Conservation (phyloP, 2,113 vertebrate species). For the Centropus bengalensis region DNA sequence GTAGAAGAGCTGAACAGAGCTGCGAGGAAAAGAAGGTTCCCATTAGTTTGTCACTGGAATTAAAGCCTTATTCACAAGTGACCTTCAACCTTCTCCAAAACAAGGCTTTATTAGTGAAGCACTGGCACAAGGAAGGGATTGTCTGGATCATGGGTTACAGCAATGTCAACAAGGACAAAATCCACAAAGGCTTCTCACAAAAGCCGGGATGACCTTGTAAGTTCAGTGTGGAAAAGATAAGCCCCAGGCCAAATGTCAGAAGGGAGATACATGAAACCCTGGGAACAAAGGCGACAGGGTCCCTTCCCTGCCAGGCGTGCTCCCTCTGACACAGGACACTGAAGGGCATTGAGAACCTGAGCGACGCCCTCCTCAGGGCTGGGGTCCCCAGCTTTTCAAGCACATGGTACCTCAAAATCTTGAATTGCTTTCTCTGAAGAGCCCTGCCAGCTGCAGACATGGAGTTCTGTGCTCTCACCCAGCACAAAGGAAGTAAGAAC, state of each 20-base stretch:
- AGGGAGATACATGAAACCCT: background rate
- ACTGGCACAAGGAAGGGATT: background rate
- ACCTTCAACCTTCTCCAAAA: background rate
- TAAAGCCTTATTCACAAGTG: background rate
- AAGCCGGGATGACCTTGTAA: background rate
- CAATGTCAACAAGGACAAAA: background rate
- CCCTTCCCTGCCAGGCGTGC: background rate
- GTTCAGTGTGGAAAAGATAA: background rate
- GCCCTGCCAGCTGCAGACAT: background rate
- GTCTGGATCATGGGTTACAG: background rate
- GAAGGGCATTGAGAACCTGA: background rate
- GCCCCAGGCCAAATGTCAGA: background rate
- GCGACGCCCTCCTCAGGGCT: background rate
- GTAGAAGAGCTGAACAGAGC: slow-evolving; percentile 92
- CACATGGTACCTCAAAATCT: background rate
- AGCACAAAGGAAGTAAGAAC: background rate
- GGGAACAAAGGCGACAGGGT: slow-evolving; percentile 14
- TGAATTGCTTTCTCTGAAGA: background rate
- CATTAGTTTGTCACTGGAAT: background rate
- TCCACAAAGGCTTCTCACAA: background rate
- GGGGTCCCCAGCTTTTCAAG: background rate
- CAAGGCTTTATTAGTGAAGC: background rate
- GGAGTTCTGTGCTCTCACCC: background rate
- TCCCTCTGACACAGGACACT: background rate
- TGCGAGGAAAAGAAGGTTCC: slow-evolving; percentile 35